Base-by-base conservation (phyloP, 2,113 vertebrate genomes). In the Gadus macrocephalus region DNA sequence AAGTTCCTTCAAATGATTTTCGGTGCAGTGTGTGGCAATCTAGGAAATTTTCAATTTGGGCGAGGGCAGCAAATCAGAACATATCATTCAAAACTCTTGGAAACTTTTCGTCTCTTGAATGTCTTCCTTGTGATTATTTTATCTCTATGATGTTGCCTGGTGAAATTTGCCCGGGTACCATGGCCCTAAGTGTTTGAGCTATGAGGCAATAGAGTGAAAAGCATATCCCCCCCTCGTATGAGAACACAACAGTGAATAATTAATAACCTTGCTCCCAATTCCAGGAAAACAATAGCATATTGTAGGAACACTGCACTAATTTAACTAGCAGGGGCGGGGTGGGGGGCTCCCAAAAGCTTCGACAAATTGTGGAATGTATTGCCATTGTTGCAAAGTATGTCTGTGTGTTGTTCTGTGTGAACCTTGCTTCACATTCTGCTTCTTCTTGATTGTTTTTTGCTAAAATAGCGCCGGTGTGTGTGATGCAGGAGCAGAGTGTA, bases 191-290 rank as follows among this genome's bases (percentile, higher is more conserved):
- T 90, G 88, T 89, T 88, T 89, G 88, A 89, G 85, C 89, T 90
- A 90, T 90, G 89, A 90, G 89, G 89, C 89, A 90, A 90, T 78
- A 82, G 81, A 66, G 87, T 90, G 89, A 89, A 90, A 90, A 90
- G 87, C 88, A 87, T 86, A 89, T 86, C 87, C 88, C 85, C 85
- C 85, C 82, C 83, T 88, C 84, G 82, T 90, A 90, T 86, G 87
- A 89, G 89, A 89, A 90, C 88, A 90, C 89, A 89, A 89, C 83
- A 85, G 86, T 90, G 87, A 90, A 90, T 90, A 90, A 90, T 90
- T 90, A 90, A 90, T 90, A 90, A 89, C 87, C 87, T 88, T 89
- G 89, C 87, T 90, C 89, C 87, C 88, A 90, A 90, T 90, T 90
- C 89, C 88, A 90, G 89, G 89, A 90, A 90, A 90, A 90, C 89